Evolutionary conservation across 2,888 invertebrate genomes (phyloP), one percentile per base, ranked within the genome.

Genomic region (Dolichomitus sp.): DNA sequence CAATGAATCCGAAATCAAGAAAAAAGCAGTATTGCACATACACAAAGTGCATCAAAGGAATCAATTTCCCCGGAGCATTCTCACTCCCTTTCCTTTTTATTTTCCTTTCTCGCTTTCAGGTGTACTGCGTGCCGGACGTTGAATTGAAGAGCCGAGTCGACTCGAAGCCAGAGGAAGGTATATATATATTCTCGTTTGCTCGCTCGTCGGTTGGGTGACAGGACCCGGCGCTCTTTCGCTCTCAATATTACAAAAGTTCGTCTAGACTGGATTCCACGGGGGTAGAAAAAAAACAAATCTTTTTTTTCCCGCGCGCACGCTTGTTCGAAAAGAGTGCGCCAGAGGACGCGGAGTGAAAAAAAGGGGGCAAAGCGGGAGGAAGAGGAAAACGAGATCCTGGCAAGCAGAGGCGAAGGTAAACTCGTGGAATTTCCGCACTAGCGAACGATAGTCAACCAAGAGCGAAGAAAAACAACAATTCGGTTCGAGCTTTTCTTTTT

Each of bases 231-330:
- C 69, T 52, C 59, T 54, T 61, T 61, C 75, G 73, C 86, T 86
- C 85, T 73, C 83, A 84, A 88, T 89, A 88, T 89, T 86, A 86
- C 87, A 86, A 88, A 88, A 89, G 89, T 88, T 88, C 87, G 88
- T 89, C 89, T 87, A 88, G 87, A 89, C 88, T 77, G 85, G 68
- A 87, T 84, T 85, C 82, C 79, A 79, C 70, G 69, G 40, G 81
- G 85, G 42, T 37, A 37, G 37, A 9, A 37, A 37, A 37, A 37
- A 61, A 84, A 77, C 84, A 66, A 76, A 40, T 45, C 17, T 19
- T 70, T 78, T 74, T 70, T 57, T 79, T 68, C 37, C 30, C 23
- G 23, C 5, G 17, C 23, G 52, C 54, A 48, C 69, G 63, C 63
- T 19, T 52, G 61, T 65, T 74, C 69, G 78, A 77, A 77, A 73